Base-by-base conservation (phyloP, 53 echinoderm and acorn worm genomes). In the Henricia sp. region DNA sequence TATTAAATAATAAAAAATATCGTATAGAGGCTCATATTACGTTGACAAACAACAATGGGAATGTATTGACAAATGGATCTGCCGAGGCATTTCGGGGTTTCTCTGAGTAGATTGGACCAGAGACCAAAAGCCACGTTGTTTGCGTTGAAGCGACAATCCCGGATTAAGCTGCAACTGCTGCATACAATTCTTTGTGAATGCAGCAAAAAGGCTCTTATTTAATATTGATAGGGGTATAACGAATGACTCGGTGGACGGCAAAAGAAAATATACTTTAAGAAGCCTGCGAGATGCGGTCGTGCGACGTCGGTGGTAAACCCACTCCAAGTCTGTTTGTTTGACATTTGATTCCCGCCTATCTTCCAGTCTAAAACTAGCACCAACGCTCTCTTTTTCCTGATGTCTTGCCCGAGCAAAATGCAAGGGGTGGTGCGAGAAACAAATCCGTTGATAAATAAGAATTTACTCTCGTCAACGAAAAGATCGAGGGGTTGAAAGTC, bases 261-360 rank as follows among this genome's bases (percentile, higher is more conserved):
- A 43, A 76, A 59, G 76, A 76, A 76, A 76, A 76, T 29, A 76
- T 40, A 58, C 56, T 57, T 59, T 28, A 40, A 13, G 58, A 59
- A 59, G 26, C 26, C 56, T 6, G 40, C 2, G 28, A 29, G 42
- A 24, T 21, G 37, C 27, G 29, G 42, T 25, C 32, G 63, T 32
- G 73, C 37, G 32, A 19, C 26, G 17, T 19, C 36, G 52, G 62
- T 21, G 43, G 57, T 80, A 63, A 44, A 48, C 3, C 62, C 64
- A 63, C 64, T 80, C 50, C 38, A 57, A 11, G 9, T 27, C 58
- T 80, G 80, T 80, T 80, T 80, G 63, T 48, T 63, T 80, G 80
- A 64, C 80, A 80, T 80, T 80, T 80, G 48, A 44, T 57, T 29
- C 34, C 64, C 10, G 11, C 6, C 37, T 44, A 9, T 27, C 1